Conservation (phyloP, 1,140 invertebrate species). For the Liolophura sinensis region DNA sequence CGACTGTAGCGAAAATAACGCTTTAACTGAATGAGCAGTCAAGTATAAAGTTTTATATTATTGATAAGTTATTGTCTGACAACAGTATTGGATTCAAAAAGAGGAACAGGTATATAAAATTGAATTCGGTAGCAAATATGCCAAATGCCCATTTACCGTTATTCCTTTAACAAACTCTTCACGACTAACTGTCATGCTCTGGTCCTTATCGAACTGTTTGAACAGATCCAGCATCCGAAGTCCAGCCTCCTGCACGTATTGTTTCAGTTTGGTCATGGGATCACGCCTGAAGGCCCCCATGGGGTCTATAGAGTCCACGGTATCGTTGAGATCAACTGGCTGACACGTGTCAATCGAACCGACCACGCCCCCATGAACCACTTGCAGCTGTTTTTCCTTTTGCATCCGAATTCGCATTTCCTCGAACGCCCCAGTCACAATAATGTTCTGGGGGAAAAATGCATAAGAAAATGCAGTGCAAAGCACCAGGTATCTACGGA, state of each 20-base stretch:
- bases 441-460: conserved; percentile 32
- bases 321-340: conserved; percentile 19
- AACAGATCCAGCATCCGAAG: conserved; percentile 52
- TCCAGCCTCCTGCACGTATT: conserved; percentile 41
- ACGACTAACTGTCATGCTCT: conserved; percentile 39
- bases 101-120: neutral
- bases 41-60: neutral
- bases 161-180: conserved; percentile 46
- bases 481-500: too few relatives aligned
- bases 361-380: conserved; percentile 36
- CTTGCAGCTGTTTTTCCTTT: conserved; percentile 63
- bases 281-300: conserved; percentile 33
- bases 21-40: neutral
- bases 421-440: conserved; percentile 45
- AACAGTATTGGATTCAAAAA: neutral
- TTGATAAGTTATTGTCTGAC: neutral
- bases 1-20: too few relatives aligned
- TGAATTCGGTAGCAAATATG: neutral
- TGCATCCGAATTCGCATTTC: conserved; percentile 62
- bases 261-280: conserved; percentile 51
- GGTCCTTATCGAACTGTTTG: conserved; percentile 46
- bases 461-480: too few relatives aligned
- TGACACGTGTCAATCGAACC: neutral
- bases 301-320: conserved; percentile 18
- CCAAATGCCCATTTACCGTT: conserved; percentile 24